phyloP scores from a whole-genome alignment of 2,113 vertebrate species.

The Pachyramphus minor region DNA sequence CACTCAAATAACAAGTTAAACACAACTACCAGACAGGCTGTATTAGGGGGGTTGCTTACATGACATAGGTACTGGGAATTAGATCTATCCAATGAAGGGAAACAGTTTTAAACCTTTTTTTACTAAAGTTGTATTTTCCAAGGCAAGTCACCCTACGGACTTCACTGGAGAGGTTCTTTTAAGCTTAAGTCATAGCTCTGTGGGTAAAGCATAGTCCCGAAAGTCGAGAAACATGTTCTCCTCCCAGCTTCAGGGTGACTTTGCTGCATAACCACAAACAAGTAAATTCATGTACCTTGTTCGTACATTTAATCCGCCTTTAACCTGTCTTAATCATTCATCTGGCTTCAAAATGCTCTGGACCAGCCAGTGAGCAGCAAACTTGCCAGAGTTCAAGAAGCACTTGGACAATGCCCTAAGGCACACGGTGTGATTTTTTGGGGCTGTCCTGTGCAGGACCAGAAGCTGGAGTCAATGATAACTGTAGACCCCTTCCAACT shows the following conservation, averaged over 20 bases:
- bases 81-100: not conserved
- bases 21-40: not conserved
- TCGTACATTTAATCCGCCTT: not conserved
- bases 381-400: not conserved
- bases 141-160: not conserved
- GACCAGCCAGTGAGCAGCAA: not conserved
- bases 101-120: not conserved
- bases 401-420: not conserved
- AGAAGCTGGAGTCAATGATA: not conserved
- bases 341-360: not conserved
- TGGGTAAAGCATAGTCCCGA: not conserved
- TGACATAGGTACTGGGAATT: not conserved
- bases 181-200: not conserved
- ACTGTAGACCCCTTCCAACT: not conserved
- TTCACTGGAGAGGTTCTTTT: not conserved
- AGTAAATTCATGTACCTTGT: not conserved
- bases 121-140: not conserved
- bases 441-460: not conserved
- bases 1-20: constrained; percentile 8
- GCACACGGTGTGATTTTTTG: not conserved
- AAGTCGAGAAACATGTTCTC: not conserved
- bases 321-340: not conserved
- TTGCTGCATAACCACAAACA: not conserved
- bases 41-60: not conserved
- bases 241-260: not conserved